Base-by-base conservation (phyloP, 2,113 vertebrate genomes). In the Chrysemys picta region DNA sequence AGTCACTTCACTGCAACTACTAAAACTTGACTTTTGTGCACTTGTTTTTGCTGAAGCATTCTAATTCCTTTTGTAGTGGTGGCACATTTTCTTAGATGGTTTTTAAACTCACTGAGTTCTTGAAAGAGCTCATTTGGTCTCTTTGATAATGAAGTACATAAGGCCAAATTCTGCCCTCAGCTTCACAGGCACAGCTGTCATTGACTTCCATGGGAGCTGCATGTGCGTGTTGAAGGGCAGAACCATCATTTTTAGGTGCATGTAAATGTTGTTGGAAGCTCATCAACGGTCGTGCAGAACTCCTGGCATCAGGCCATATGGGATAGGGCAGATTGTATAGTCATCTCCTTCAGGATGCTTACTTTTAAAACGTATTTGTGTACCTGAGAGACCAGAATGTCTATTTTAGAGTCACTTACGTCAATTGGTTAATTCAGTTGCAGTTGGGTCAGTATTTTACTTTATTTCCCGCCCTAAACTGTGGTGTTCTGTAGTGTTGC, bases 381-480 rank as follows among this genome's bases (percentile, higher is more conserved):
- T 22, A 52, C 87, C 94, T 93, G 53, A 83, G 81, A 81, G 50
- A 79, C 54, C 62, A 85, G 27, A 17, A 91, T 24, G 5, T 59
- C 76, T 45, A 7, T 53, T n/a, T 78, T 79, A 29, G 25, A 91
- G 16, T 87, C 42, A 65, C 42, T 54, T 87, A 49, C 54, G 87
- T 82, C 65, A 65, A 10, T 59, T 50, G 11, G 10, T 80, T 53
- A 65, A n/a, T 3, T 52, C n/a, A 80, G 87, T 78, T 13, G 0
- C 1, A 57, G 85, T 94, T 93, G 3, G 80, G 50, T 78, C 78
- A 21, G n/a, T 3, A 16, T 92, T 72, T 88, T 95, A 72, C 16
- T 69, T n/a, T 72, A 92, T 96, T 96, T 92, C 24, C 75, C 88
- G 42, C 89, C 84, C n/a, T 92, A 89, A 92, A 78, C 72, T 87